phyloP scores from a whole-genome alignment of 1,140 invertebrate species.

The Apocrypta bakeri region DNA sequence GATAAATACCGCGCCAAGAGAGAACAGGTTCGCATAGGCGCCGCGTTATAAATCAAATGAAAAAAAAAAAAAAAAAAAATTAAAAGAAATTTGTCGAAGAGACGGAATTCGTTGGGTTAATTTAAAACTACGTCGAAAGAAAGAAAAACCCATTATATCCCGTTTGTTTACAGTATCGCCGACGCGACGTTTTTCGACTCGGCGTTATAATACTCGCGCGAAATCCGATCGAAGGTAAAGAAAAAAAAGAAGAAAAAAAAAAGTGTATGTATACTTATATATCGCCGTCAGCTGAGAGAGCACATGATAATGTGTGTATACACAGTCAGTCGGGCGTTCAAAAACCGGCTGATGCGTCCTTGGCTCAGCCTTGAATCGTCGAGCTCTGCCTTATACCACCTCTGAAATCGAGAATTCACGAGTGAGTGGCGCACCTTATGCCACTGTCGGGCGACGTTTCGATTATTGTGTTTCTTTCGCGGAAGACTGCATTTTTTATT shows the following conservation, averaged over 20 bases:
- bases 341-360: conserved; percentile 5
- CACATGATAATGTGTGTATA: background rate
- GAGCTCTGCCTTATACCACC: background rate
- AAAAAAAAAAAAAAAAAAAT: background rate
- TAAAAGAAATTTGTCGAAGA: background rate
- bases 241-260: background rate
- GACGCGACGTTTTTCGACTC: background rate
- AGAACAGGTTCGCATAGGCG: background rate
- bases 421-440: background rate
- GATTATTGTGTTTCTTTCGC: background rate
- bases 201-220: background rate
- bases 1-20: background rate
- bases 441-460: background rate
- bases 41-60: background rate
- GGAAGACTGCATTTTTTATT: background rate
- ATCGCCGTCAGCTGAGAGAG: background rate
- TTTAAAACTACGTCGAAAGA: too few relatives aligned
- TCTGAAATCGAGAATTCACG: background rate
- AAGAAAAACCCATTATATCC: background rate
- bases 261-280: too few relatives aligned
- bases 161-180: background rate
- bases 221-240: background rate
- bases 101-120: background rate
- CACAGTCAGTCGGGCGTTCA: background rate
- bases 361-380: background rate